phyloP scores from a whole-genome alignment of 1,140 invertebrate genomes.

The Neodiprion fabricii region DNA sequence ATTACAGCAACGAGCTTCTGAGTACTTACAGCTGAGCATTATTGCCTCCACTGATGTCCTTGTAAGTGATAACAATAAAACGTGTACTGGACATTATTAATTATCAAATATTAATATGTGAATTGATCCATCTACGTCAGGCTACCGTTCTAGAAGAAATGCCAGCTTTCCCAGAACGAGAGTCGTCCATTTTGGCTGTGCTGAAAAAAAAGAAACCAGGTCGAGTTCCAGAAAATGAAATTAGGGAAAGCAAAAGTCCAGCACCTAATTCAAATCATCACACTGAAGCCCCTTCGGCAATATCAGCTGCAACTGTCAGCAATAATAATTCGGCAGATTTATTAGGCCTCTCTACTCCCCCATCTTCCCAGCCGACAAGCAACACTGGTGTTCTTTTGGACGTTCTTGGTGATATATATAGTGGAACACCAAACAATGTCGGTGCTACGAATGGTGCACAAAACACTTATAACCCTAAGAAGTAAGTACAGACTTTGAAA shows the following conservation, averaged over 20 bases:
- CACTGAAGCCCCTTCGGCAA: conserved; percentile 56
- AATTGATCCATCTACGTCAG: conserved; percentile 50
- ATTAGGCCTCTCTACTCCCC: conserved; percentile 84
- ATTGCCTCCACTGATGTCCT: conserved; percentile 97
- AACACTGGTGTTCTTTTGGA: conserved; percentile 84
- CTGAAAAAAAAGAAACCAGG: conserved; percentile 98
- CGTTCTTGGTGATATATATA: conserved; percentile 88
- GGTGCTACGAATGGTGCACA: conserved; percentile 67
- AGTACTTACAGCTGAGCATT: conserved; percentile 96
- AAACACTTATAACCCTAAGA: conserved; percentile 82
- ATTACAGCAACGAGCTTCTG: conserved; percentile 96
- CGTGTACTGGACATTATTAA: neutral
- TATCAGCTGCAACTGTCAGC: conserved; percentile 36
- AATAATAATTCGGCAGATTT: conserved; percentile 79
- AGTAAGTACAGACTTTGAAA: conserved; percentile 59
- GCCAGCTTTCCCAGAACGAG: conserved; percentile 99
- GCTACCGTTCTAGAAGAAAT: conserved; percentile 99
- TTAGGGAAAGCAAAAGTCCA: conserved; percentile 80
- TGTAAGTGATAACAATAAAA: conserved; percentile 56
- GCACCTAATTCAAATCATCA: conserved; percentile 71
- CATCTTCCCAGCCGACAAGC: conserved; percentile 70
- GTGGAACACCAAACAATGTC: conserved; percentile 67
- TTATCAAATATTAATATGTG: conserved; percentile 14
- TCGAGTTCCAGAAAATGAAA: conserved; percentile 84
- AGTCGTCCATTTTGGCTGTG: conserved; percentile 96